Evolutionary conservation across 2,888 invertebrate species (phyloP).

Genomic region (Drosophila dives): DNA sequence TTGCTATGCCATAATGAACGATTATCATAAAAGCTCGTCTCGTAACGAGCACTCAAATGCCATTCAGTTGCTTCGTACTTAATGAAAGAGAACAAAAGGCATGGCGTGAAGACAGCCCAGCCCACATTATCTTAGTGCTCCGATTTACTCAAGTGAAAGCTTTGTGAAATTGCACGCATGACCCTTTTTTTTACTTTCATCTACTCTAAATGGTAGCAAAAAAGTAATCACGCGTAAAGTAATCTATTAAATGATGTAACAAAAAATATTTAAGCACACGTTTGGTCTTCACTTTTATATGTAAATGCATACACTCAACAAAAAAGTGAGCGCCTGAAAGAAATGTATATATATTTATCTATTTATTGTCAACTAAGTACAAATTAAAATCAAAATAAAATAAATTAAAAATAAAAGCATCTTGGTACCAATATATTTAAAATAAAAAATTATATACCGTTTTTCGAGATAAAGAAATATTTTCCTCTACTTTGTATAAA

Average conservation of each 20-base stretch:
- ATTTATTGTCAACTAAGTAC: neutral
- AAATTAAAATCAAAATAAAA: neutral
- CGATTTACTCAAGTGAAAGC: constrained; percentile 41
- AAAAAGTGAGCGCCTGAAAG: neutral
- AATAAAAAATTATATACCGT: neutral
- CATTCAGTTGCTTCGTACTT: constrained; percentile 41
- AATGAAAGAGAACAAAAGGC: constrained; percentile 30
- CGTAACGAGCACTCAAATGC: constrained; percentile 23
- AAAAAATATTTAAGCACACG: constrained; percentile 49
- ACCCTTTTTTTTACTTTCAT: constrained; percentile 35
- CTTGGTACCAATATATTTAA: neutral
- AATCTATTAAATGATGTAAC: constrained; percentile 64
- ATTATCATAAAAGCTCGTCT: constrained; percentile 46
- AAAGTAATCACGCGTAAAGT: constrained; percentile 37
- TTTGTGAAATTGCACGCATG: constrained; percentile 27
- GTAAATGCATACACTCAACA: neutral
- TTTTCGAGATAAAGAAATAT: neutral
- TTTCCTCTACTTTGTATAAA: neutral
- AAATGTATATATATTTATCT: neutral
- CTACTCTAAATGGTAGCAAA: constrained; percentile 21
- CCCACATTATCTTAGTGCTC: constrained; percentile 7
- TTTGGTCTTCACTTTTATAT: neutral
- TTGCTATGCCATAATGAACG: constrained; percentile 50
- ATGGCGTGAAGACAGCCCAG: constrained; percentile 12
- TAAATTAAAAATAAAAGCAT: neutral